Conservation (phyloP, 2,888 invertebrate genomes). For the Glyphotaelius pellucidus region DNA sequence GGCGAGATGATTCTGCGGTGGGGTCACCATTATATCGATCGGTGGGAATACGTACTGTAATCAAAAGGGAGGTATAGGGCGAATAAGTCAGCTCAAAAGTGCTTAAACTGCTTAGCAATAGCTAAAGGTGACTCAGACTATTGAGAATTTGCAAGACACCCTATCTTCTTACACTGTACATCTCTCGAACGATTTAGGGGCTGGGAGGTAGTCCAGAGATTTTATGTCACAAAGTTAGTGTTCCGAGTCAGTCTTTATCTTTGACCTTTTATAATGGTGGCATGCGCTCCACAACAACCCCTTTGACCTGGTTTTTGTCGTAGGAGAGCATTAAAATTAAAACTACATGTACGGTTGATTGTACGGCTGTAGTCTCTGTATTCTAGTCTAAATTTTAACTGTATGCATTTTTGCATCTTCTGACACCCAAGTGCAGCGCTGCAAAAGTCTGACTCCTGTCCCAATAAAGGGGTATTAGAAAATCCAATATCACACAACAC, state of each 20-base stretch:
- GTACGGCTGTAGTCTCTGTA: too few relatives aligned
- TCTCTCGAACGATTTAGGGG: too few relatives aligned
- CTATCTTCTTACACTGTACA: too few relatives aligned
- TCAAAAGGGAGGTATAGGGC: neutral
- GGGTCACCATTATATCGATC: neutral
- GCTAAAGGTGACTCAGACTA: neutral
- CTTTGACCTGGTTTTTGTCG: neutral
- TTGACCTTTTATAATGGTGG: neutral
- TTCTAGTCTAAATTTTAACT: too few relatives aligned
- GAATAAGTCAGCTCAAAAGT: neutral
- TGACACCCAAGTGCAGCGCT: too few relatives aligned
- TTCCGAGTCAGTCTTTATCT: neutral
- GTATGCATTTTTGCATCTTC: too few relatives aligned
- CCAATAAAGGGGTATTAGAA: too few relatives aligned
- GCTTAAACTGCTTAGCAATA: neutral
- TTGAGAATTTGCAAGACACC: neutral
- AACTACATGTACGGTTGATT: too few relatives aligned
- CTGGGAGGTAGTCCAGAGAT: neutral
- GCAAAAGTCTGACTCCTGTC: too few relatives aligned
- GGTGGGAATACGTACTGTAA: neutral
- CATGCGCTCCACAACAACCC: neutral
- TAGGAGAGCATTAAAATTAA: neutral
- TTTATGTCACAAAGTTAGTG: neutral
- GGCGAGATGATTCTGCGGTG: conserved; percentile 70
- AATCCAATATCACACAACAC: too few relatives aligned